Percentiles rank a stretch among this genome's conserved stretches.
phyloP scores from a whole-genome alignment of 2,113 vertebrate species.

The Pachycephala philippinensis region DNA sequence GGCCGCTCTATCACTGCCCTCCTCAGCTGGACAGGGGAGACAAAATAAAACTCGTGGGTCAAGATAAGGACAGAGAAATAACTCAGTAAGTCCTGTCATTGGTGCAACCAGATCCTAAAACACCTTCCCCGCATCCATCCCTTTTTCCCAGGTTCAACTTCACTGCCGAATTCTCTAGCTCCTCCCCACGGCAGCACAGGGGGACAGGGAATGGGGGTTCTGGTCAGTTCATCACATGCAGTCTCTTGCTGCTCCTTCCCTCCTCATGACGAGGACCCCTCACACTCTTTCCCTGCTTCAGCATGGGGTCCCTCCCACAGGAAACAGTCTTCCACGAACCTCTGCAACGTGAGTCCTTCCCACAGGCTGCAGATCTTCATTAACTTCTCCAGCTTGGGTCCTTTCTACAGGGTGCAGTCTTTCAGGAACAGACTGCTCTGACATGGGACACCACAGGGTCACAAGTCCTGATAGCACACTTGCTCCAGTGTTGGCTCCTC shows the following conservation, averaged over 20 bases:
- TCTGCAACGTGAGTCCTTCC: not conserved
- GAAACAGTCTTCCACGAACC: not conserved
- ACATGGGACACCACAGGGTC: rapidly evolving
- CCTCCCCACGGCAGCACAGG: too few species aligned
- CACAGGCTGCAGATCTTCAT: not conserved
- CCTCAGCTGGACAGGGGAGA: not conserved
- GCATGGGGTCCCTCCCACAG: rapidly evolving
- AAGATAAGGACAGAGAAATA: not conserved
- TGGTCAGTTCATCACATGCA: not conserved
- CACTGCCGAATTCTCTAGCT: not conserved
- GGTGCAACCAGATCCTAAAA: not conserved
- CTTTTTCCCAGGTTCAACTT: not conserved
- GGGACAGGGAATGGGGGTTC: not conserved
- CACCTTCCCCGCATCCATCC: not conserved
- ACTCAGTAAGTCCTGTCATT: not conserved
- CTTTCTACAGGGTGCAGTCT: not conserved
- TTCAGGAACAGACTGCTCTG: not conserved
- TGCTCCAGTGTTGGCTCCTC: not conserved
- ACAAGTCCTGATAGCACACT: not conserved
- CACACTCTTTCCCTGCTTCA: not conserved
- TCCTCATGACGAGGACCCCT: not conserved
- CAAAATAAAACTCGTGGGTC: rapidly evolving
- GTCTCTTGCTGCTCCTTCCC: not conserved
- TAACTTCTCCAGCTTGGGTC: rapidly evolving
- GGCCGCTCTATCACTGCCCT: not conserved